Conservation (phyloP, 1,140 invertebrate species). For the Drosophila sp. region DNA sequence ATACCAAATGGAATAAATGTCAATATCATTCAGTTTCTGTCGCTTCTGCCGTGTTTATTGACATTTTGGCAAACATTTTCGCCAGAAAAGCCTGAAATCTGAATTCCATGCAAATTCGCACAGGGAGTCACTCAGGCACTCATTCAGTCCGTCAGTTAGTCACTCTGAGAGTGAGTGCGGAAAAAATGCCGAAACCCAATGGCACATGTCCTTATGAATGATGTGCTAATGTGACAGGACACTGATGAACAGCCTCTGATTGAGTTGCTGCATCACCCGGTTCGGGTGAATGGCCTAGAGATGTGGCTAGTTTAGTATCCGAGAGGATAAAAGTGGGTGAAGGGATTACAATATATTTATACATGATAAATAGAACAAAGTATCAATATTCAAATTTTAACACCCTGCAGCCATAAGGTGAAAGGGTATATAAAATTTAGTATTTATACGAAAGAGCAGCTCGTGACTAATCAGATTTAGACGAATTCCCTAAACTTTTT, state of each 20-base stretch:
- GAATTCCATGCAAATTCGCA: slow-evolving; percentile 53
- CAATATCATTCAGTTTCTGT: slow-evolving; percentile 45
- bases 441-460: too few relatives aligned
- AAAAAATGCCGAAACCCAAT: slow-evolving; percentile 59
- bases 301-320: background rate
- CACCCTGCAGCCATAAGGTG: too few relatives aligned
- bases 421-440: too few relatives aligned
- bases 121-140: slow-evolving; percentile 30
- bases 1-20: slow-evolving; percentile 55
- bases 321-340: background rate
- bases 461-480: too few relatives aligned
- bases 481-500: too few relatives aligned
- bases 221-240: slow-evolving; percentile 78
- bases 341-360: background rate
- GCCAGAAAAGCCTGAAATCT: slow-evolving; percentile 56
- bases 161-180: background rate
- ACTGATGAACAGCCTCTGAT: slow-evolving; percentile 25
- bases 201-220: slow-evolving; percentile 82
- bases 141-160: slow-evolving; percentile 20
- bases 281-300: background rate
- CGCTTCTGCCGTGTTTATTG: slow-evolving; percentile 61
- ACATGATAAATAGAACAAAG: too few relatives aligned
- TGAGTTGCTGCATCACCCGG: background rate
- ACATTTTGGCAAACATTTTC: slow-evolving; percentile 73
- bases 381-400: too few relatives aligned